phyloP scores from a whole-genome alignment of 2,888 invertebrate genomes.

The Hypomecis atomaria region DNA sequence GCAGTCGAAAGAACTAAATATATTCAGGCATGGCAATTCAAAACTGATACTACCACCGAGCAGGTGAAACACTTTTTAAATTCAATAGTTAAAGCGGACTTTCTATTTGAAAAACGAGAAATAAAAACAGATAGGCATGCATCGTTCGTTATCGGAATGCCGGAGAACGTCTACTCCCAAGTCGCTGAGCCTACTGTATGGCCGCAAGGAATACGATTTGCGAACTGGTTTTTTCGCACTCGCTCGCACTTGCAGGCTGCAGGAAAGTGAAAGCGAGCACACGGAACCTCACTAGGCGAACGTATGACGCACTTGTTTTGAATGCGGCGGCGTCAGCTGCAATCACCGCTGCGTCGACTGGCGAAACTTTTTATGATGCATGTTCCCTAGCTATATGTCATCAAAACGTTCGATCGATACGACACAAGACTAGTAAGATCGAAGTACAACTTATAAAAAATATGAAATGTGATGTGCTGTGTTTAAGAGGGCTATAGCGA shows the following conservation, averaged over 20 bases:
- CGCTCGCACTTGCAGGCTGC: neutral
- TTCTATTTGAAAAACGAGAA: slow-evolving; percentile 10
- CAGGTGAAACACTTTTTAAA: slow-evolving; percentile 9
- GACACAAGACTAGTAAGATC: neutral
- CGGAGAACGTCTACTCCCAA: slow-evolving; percentile 2
- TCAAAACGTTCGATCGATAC: neutral
- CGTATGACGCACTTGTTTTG: neutral
- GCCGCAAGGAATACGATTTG: slow-evolving; percentile 15
- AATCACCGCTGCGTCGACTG: too few species aligned
- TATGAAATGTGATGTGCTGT: neutral
- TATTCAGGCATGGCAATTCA: slow-evolving; percentile 22
- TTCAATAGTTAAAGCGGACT: neutral
- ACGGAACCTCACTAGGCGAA: too few species aligned
- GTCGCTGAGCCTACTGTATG: slow-evolving; percentile 10
- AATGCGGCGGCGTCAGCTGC: neutral
- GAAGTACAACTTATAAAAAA: neutral
- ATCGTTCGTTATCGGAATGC: slow-evolving; percentile 21
- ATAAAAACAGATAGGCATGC: slow-evolving; percentile 17
- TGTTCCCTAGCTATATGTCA: neutral
- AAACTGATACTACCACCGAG: slow-evolving; percentile 9
- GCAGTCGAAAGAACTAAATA: slow-evolving; percentile 11
- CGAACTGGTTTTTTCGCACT: slow-evolving; percentile 19
- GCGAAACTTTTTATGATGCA: too few species aligned
- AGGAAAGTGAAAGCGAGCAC: neutral
- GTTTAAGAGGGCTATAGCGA: too few species aligned